Base-by-base conservation (phyloP, 2,113 vertebrate genomes). In the Melanerpes aurifrons region DNA sequence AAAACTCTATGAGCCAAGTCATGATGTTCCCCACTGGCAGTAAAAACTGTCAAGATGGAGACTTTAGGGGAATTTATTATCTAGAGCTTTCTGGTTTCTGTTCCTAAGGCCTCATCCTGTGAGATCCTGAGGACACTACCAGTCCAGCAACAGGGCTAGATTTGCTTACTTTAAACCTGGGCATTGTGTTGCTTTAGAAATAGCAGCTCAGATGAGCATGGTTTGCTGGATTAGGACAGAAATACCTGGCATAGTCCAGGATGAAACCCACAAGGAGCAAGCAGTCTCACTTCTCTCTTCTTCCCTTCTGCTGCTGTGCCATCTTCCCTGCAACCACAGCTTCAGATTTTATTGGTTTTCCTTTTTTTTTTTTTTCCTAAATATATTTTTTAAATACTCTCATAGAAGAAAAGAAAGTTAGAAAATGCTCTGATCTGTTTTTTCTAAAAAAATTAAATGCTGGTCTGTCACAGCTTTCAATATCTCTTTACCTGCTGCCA, bases 401-500 rank as follows among this genome's bases (percentile, higher is more conserved):
- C 14, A 31, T 18, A 15, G 74, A 80, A 89, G 69, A 89, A 90
- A 82, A 35, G 63, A 54, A 66, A 56, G 76, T 62, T 88, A 78
- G 35, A 77, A 90, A 95, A 32, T 47, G n/a, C 89, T 85, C 61
- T 95, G 90, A 95, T 96, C 50, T 74, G 69, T 10, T 45, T 66
- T 66, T 73, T n/a, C 48, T 81, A 58, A 83, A 86, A 89, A 86
- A 83, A 67, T 89, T 94, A 53, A 82, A 66, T 94, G 92, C 72
- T 62, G 63, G n/a, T 20, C 54, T 43, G 50, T 58, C 64, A 29
- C 12, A 50, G 73, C 67, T 81, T 95, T 96, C 94, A 85, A 57
- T 91, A 57, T 92, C 91, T 84, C 68, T 53, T 95, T 95, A 95
- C 87, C 77, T 89, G 70, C 37, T 95, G 78, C 72, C 92, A 93